phyloP scores from a whole-genome alignment of 1,140 invertebrate genomes.

The Zaprionus inermis region DNA sequence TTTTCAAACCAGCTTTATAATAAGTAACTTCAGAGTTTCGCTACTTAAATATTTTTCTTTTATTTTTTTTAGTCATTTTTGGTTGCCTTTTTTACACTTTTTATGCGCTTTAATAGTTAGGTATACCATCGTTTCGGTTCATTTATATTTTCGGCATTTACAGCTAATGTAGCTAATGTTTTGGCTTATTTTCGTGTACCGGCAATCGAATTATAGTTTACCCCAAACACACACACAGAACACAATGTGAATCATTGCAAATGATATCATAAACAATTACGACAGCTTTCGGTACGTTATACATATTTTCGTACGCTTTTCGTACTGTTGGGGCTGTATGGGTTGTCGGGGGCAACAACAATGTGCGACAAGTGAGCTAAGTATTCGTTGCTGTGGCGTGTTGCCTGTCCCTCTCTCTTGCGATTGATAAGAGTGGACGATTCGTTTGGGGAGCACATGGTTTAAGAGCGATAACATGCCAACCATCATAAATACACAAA shows the following conservation, averaged over 20 bases:
- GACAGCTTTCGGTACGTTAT: constrained; percentile 19
- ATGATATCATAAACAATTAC: constrained; percentile 75
- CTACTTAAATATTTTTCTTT: too few species aligned
- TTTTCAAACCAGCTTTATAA: too few species aligned
- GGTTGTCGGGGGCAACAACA: constrained; percentile 5
- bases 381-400: constrained; percentile 3
- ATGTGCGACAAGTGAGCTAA: background rate
- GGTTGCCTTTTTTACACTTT: too few species aligned
- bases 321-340: background rate
- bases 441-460: constrained; percentile 12
- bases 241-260: constrained; percentile 60
- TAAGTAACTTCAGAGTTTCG: too few species aligned
- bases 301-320: background rate
- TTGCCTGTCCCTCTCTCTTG: background rate
- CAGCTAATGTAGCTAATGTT: background rate
- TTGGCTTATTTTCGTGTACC: background rate
- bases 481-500: background rate
- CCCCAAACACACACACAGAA: constrained; percentile 1
- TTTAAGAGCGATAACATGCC: background rate
- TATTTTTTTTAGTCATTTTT: too few species aligned
- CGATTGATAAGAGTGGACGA: constrained; percentile 25
- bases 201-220: constrained; percentile 28
- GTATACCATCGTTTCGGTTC: too few species aligned
- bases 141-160: constrained; percentile 1
- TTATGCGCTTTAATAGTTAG: too few species aligned